phyloP scores from a whole-genome alignment of 2,888 invertebrate genomes.

The Hipparchia sbordonii region DNA sequence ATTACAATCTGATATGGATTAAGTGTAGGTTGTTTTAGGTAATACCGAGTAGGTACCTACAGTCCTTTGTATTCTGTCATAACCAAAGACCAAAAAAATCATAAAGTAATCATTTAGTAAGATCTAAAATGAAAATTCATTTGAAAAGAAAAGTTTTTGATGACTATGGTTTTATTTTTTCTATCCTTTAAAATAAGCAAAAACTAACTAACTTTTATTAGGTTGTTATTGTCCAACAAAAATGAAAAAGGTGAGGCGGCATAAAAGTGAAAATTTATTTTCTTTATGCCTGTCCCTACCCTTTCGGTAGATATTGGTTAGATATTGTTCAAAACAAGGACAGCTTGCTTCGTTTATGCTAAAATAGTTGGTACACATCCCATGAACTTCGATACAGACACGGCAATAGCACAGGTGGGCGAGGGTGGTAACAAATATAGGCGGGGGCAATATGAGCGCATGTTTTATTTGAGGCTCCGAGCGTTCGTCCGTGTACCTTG shows the following conservation, averaged over 20 bases:
- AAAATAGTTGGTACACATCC: constrained; percentile 42
- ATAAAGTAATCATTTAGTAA: too few relatives aligned
- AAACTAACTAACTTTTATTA: constrained; percentile 5
- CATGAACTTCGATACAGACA: constrained; percentile 40
- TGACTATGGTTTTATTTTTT: too few relatives aligned
- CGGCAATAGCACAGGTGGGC: constrained; percentile 50
- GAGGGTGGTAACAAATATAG: constrained; percentile 59
- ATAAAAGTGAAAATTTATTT: constrained; percentile 33
- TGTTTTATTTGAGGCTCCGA: constrained; percentile 76
- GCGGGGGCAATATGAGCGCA: constrained; percentile 62
- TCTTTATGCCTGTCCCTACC: constrained; percentile 41
- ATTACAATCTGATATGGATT: background rate
- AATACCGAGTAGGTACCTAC: too few relatives aligned
- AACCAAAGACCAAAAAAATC: too few relatives aligned
- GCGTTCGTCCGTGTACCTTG: constrained; percentile 66
- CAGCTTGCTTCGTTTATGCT: constrained; percentile 34
- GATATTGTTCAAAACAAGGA: constrained; percentile 40
- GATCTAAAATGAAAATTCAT: too few relatives aligned
- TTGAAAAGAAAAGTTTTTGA: too few relatives aligned
- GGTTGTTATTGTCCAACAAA: constrained; percentile 3
- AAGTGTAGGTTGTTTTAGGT: background rate
- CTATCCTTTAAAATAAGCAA: background rate
- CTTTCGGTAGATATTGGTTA: constrained; percentile 42
- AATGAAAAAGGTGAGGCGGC: constrained; percentile 28
- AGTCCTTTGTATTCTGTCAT: too few relatives aligned